These are phyloP conservation scores for Euproctis similis DNA, from an alignment of 2,888 invertebrate species.

Conservation along the genomic window DNA sequence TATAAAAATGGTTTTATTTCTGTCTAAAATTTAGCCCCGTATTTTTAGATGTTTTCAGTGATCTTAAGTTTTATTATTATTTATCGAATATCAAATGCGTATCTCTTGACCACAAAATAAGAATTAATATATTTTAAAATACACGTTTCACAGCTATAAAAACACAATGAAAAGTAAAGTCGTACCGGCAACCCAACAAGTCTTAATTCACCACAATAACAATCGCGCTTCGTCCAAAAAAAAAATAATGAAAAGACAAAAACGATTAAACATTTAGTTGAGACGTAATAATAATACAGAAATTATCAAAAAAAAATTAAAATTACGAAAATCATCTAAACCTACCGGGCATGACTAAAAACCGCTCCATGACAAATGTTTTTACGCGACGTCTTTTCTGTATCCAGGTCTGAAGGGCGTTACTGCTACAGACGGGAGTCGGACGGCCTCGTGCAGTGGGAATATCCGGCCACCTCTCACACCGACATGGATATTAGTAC, in stretches of 20 bases:
- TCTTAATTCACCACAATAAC: not conserved
- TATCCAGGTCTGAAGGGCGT: conserved; percentile 73
- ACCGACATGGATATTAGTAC: conserved; percentile 73
- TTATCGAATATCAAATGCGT: too few relatives aligned
- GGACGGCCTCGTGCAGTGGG: conserved; percentile 77
- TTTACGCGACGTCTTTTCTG: too few relatives aligned
- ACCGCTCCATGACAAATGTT: conserved; percentile 5
- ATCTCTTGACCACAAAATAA: too few relatives aligned
- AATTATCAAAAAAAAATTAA: conserved; percentile 6
- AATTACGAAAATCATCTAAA: conserved; percentile 19
- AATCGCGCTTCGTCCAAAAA: not conserved
- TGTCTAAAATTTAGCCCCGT: conserved; percentile 32
- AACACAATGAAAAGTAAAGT: too few relatives aligned
- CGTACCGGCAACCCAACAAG: too few relatives aligned
- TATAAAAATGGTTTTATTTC: conserved; percentile 36
- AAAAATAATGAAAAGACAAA: not conserved
- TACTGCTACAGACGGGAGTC: conserved; percentile 77
- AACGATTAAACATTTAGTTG: too few relatives aligned
- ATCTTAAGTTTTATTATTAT: conserved; percentile 23
- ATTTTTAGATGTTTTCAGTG: conserved; percentile 28
- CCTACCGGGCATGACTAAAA: conserved; percentile 17
- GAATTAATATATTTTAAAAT: too few relatives aligned
- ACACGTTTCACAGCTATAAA: too few relatives aligned
- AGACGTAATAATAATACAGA: too few relatives aligned
- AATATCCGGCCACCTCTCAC: conserved; percentile 66